These are phyloP conservation scores for Lethocerus indicus DNA, from an alignment of 1,140 invertebrate species.

Conservation along the genomic window DNA sequence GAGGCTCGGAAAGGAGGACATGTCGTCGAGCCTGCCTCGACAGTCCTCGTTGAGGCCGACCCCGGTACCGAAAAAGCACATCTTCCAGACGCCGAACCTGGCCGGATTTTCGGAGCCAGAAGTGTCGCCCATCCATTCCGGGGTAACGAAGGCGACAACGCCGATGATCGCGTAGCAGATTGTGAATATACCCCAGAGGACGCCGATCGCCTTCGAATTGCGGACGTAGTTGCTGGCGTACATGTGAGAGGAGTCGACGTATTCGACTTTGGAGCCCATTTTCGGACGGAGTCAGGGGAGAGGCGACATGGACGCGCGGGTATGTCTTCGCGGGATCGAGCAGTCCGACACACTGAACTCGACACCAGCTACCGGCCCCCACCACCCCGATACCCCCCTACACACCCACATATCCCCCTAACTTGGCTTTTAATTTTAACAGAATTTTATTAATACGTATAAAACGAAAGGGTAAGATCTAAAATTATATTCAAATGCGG, in stretches of 20 bases:
- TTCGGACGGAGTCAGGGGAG: too few relatives aligned
- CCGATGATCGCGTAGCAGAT: conserved; percentile 93
- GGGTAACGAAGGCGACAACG: conserved; percentile 86
- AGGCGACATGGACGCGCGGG: too few relatives aligned
- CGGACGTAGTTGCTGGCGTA: conserved; percentile 85
- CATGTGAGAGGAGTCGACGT: conserved; percentile 72
- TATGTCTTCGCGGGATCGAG: too few relatives aligned
- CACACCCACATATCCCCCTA: too few relatives aligned
- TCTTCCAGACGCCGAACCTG: conserved; percentile 82
- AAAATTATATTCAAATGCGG: too few relatives aligned
- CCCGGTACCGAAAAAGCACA: conserved; percentile 38
- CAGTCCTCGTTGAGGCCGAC: conserved; percentile 43
- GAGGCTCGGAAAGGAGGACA: conserved; percentile 60
- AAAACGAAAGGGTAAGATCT: too few relatives aligned
- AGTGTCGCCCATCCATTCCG: conserved; percentile 71
- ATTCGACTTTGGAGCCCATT: conserved; percentile 81
- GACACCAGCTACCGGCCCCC: too few relatives aligned
- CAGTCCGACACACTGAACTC: too few relatives aligned
- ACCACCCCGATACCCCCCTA: too few relatives aligned
- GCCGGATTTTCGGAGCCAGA: conserved; percentile 69
- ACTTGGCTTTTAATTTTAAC: too few relatives aligned
- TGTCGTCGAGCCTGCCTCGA: conserved; percentile 65
- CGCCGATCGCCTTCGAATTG: conserved; percentile 90
- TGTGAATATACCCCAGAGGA: conserved; percentile 91
- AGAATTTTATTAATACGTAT: too few relatives aligned